Evolutionary conservation across 2,888 invertebrate genomes (phyloP).

Genomic region (Monopis laevigella): DNA sequence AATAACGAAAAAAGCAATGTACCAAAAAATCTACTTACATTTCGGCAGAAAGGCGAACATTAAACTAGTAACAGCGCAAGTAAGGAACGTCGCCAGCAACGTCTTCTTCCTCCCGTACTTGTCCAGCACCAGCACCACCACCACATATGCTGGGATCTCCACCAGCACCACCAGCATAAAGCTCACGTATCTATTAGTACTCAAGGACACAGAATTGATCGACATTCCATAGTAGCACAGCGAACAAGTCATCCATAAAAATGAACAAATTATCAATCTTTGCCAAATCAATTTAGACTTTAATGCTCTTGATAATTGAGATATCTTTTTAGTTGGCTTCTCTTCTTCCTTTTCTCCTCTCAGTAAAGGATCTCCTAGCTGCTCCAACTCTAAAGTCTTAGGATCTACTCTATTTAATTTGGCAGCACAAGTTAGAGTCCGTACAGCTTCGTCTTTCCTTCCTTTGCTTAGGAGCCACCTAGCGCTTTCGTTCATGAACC

Average conservation of each 20-base stretch:
- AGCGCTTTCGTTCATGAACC: conserved; percentile 79
- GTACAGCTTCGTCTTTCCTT: conserved; percentile 71
- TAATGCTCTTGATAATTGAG: conserved; percentile 58
- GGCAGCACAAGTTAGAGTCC: conserved; percentile 71
- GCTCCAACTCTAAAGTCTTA: conserved; percentile 50
- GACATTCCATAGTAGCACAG: conserved; percentile 84
- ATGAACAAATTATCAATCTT: conserved; percentile 72
- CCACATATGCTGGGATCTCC: conserved; percentile 78
- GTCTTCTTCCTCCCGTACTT: conserved; percentile 73
- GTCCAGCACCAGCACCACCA: conserved; percentile 73
- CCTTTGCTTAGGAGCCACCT: conserved; percentile 82
- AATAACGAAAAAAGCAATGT: too few species aligned
- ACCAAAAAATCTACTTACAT: conserved; percentile 53
- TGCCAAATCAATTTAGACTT: conserved; percentile 66
- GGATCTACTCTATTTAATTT: conserved; percentile 68
- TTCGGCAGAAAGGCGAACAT: conserved; percentile 70
- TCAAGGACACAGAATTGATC: conserved; percentile 77
- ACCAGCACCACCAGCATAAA: conserved; percentile 73
- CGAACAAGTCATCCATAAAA: conserved; percentile 82
- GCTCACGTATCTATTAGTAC: conserved; percentile 79
- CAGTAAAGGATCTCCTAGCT: conserved; percentile 48
- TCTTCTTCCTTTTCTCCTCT: conserved; percentile 37
- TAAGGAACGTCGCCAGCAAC: conserved; percentile 66
- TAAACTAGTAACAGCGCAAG: conserved; percentile 69
- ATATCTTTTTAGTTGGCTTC: conserved; percentile 37